Evolutionary conservation across 2,888 invertebrate genomes (phyloP).

Genomic region (Scaeva pyrastri): DNA sequence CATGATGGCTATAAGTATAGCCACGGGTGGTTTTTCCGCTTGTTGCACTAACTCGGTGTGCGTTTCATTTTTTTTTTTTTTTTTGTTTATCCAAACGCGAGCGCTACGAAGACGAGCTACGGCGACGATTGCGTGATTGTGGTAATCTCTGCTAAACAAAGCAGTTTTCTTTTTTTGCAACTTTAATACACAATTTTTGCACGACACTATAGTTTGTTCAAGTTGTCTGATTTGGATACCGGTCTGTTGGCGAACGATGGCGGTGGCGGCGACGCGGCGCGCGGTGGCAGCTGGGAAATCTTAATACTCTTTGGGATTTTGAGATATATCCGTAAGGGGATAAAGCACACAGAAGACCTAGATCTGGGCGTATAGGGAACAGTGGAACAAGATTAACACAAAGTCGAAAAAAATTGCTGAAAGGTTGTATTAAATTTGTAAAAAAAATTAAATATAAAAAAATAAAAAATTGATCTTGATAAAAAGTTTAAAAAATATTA

Average conservation of each 20-base stretch:
- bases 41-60: constrained; percentile 56
- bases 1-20: constrained; percentile 13
- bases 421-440: too few relatives aligned
- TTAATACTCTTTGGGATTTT: constrained; percentile 54
- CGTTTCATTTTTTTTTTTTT: constrained; percentile 46
- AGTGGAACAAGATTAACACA: background rate
- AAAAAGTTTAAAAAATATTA: too few relatives aligned
- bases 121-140: constrained; percentile 70
- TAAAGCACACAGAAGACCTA: constrained; percentile 20
- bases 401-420: background rate
- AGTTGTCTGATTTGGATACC: background rate
- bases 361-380: background rate
- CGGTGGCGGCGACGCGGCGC: too few relatives aligned
- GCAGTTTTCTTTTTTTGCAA: constrained; percentile 55
- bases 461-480: too few relatives aligned
- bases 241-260: background rate
- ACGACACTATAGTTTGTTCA: constrained; percentile 2
- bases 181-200: constrained; percentile 35
- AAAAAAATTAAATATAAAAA: too few relatives aligned
- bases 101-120: constrained; percentile 14
- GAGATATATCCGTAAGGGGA: constrained; percentile 26
- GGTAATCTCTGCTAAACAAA: constrained; percentile 74
- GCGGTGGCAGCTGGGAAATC: constrained; percentile 38
- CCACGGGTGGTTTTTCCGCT: constrained; percentile 66
- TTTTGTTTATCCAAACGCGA: constrained; percentile 56